A percentile compares a stretch with the other conserved stretches of the same genome.
Conservation (phyloP, 2,888 invertebrate genomes). For the Tiphia femorata region DNA sequence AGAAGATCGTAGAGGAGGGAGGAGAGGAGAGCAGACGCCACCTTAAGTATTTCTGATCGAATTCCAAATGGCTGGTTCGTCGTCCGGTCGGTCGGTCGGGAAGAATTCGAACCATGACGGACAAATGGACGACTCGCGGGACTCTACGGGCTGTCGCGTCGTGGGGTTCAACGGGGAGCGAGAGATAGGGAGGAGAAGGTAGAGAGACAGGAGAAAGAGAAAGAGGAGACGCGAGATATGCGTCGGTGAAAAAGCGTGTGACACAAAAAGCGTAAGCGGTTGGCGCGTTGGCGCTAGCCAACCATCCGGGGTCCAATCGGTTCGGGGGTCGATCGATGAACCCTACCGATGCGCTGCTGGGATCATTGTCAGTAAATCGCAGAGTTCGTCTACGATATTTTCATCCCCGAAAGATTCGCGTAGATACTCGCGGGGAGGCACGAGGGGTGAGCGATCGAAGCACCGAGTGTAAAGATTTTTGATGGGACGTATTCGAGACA, state of each 20-base stretch:
- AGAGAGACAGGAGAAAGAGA: conserved; percentile 1
- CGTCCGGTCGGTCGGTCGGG: conserved; percentile 54
- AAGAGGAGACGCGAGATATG: conserved; percentile 41
- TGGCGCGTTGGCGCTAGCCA: conserved; percentile 15
- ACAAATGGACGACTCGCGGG: conserved; percentile 47
- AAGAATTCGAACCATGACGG: conserved; percentile 58
- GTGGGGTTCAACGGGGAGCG: conserved; percentile 6
- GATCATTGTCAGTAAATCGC: too few relatives aligned
- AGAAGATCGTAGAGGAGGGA: conserved; percentile 5
- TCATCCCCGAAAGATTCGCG: too few relatives aligned
- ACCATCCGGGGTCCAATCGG: conserved; percentile 36
- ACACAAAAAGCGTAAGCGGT: conserved; percentile 38
- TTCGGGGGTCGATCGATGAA: conserved; percentile 45
- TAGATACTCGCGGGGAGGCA: too few relatives aligned
- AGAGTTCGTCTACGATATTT: too few relatives aligned
- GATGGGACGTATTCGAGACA: too few relatives aligned
- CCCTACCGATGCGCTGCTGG: conserved; percentile 15
- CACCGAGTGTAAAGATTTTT: too few relatives aligned
- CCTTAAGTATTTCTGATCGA: conserved; percentile 68
- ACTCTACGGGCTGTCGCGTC: too few relatives aligned
- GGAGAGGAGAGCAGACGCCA: conserved; percentile 59
- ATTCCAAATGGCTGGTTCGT: conserved; percentile 63
- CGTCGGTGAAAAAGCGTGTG: conserved; percentile 48
- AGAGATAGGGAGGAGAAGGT: conserved; percentile 4
- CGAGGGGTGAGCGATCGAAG: too few relatives aligned